A percentile compares a stretch with the other conserved stretches of the same genome.
phyloP scores from a whole-genome alignment of 2,797 vertebrate species.

The Buphagus erythrorhynchus region DNA sequence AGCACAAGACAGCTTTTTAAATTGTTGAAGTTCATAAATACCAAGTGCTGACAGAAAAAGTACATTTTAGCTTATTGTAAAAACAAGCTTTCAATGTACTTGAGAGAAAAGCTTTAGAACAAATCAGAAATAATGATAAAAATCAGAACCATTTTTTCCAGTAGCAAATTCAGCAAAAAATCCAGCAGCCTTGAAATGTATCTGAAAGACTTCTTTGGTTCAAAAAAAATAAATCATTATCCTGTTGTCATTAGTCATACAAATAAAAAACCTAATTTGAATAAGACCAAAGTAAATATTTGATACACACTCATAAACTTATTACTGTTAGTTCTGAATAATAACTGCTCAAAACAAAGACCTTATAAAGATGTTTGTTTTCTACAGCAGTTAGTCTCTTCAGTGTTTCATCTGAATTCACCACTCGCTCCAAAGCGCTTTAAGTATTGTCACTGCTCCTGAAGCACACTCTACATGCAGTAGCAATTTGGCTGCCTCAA shows the following conservation, averaged over 20 bases:
- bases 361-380: conserved; percentile 48
- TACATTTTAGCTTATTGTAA: conserved; percentile 23
- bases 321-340: conserved; percentile 51
- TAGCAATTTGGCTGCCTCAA: conserved; percentile 59
- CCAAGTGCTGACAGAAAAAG: conserved; percentile 6
- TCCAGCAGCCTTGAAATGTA: background rate
- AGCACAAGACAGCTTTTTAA: conserved; percentile 7
- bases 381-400: conserved; percentile 30
- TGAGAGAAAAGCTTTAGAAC: conserved; percentile 42
- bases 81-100: background rate
- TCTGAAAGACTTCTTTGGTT: conserved; percentile 41
- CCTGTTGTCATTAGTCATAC: conserved; percentile 37
- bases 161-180: conserved; percentile 44
- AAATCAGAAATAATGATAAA: conserved; percentile 29
- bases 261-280: conserved; percentile 49
- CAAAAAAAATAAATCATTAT: conserved; percentile 44
- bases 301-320: conserved; percentile 18
- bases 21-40: conserved; percentile 42
- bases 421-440: conserved; percentile 1
- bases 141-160: conserved; percentile 34
- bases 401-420: conserved; percentile 14
- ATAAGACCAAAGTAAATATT: conserved; percentile 58
- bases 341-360: conserved; percentile 57
- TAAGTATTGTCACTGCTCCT: conserved; percentile 52
- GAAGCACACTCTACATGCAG: conserved; percentile 20